phyloP scores from a whole-genome alignment of 2,113 vertebrate genomes.

The Rhinopithecus roxellana region DNA sequence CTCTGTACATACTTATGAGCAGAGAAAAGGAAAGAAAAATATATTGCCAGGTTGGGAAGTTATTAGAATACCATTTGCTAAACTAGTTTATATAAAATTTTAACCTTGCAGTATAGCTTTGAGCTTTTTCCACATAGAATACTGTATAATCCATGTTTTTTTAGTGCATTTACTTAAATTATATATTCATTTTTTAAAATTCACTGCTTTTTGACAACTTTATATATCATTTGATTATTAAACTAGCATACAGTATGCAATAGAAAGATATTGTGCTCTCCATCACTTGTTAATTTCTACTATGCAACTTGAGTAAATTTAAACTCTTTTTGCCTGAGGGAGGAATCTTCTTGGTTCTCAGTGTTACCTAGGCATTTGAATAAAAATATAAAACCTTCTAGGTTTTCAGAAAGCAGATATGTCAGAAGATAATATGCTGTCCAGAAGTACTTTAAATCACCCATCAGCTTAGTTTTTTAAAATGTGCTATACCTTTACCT shows the following conservation, averaged over 20 bases:
- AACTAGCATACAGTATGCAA: neutral
- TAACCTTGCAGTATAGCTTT: slow-evolving; percentile 39
- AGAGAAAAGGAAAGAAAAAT: neutral
- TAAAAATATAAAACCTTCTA: slow-evolving; percentile 57
- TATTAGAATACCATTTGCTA: slow-evolving; percentile 62
- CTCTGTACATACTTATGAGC: neutral
- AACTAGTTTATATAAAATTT: slow-evolving; percentile 58
- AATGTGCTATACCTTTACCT: neutral
- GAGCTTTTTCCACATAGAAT: slow-evolving; percentile 20
- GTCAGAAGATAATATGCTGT: slow-evolving; percentile 53
- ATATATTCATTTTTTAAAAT: slow-evolving; percentile 56
- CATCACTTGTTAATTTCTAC: slow-evolving; percentile 61
- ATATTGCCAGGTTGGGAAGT: neutral
- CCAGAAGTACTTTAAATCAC: slow-evolving; percentile 50
- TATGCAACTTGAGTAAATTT: slow-evolving; percentile 30
- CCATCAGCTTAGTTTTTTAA: slow-evolving; percentile 36
- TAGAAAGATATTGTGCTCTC: neutral
- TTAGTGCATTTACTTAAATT: slow-evolving; percentile 60
- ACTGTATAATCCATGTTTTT: neutral
- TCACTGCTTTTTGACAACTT: slow-evolving; percentile 57
- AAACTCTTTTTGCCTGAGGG: slow-evolving; percentile 21
- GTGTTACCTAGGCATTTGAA: slow-evolving; percentile 24
- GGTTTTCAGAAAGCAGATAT: slow-evolving; percentile 60
- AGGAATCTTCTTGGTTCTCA: slow-evolving; percentile 38
- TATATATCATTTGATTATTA: slow-evolving; percentile 69